Evolutionary conservation across 2,888 invertebrate genomes (phyloP).

Genomic region (Chydorus sphaericus): DNA sequence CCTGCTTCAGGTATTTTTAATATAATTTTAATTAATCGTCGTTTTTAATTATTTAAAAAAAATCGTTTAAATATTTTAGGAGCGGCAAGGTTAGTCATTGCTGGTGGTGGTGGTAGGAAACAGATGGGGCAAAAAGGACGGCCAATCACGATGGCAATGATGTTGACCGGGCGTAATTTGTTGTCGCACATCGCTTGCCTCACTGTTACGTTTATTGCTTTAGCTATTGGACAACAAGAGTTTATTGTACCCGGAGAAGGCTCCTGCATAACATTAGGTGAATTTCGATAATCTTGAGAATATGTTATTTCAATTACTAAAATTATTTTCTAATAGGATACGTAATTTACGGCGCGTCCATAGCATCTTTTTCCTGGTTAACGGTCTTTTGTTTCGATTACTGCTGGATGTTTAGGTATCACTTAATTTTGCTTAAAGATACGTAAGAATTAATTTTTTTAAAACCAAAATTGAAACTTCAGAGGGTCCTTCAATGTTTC

Average conservation of each 20-base stretch:
- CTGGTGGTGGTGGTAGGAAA: not conserved
- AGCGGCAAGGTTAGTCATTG: not conserved
- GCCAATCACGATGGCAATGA: conserved; percentile 4
- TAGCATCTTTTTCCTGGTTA: conserved; percentile 83
- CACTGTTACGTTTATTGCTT: conserved; percentile 2
- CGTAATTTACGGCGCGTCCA: conserved; percentile 71
- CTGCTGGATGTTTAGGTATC: conserved; percentile 78
- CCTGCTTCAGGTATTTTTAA: conserved; percentile 10
- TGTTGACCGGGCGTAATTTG: conserved; percentile 5
- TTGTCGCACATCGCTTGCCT: conserved; percentile 11
- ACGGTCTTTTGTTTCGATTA: conserved; percentile 91
- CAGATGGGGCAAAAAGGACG: not conserved
- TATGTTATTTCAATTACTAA: not conserved
- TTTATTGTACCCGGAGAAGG: not conserved
- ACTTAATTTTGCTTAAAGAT: not conserved
- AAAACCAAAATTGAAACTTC: not conserved
- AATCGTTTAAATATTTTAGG: not conserved
- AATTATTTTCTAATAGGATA: conserved; percentile 40
- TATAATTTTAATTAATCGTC: not conserved
- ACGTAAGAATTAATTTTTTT: not conserved
- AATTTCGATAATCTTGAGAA: not conserved
- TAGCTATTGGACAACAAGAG: not conserved
- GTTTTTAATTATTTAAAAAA: not conserved
- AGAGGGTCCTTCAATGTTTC: conserved; percentile 7
- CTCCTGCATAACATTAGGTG: conserved; percentile 3